Conservation (phyloP, 2,113 vertebrate genomes). For the Semnornis frantzii region DNA sequence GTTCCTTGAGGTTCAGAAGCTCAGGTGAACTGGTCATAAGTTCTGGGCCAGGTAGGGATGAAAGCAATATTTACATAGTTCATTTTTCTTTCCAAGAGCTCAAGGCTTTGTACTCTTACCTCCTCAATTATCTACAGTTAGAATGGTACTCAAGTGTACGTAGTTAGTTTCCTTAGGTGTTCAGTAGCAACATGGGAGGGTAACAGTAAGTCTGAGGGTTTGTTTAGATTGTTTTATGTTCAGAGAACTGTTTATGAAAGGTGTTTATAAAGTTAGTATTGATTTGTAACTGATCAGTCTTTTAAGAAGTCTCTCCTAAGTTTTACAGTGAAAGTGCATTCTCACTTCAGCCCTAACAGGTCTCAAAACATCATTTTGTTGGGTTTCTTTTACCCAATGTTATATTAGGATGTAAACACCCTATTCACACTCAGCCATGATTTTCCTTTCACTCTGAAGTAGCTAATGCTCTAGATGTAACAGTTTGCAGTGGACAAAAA, state of each 20-base stretch:
- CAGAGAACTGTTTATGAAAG: not conserved
- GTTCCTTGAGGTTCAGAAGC: slow-evolving; percentile 26
- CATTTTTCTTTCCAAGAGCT: not conserved
- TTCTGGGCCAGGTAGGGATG: not conserved
- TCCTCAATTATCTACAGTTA: not conserved
- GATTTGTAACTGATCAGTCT: not conserved
- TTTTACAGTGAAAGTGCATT: not conserved
- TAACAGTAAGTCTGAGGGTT: not conserved
- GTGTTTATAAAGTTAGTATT: not conserved
- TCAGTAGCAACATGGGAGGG: not conserved
- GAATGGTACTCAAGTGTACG: not conserved
- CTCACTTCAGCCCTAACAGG: not conserved
- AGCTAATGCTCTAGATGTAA: not conserved
- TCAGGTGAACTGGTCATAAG: not conserved
- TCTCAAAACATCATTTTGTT: not conserved
- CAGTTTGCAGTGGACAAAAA: not conserved
- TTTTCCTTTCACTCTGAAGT: not conserved
- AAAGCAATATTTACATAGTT: not conserved
- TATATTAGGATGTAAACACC: not conserved
- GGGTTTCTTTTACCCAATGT: accelerated
- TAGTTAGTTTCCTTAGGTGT: not conserved
- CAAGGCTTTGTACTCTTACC: not conserved
- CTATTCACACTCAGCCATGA: accelerated
- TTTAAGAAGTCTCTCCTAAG: not conserved
- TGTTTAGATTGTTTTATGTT: not conserved